phyloP scores from a whole-genome alignment of 2,797 vertebrate genomes.

The Pachyuromys duprasi region DNA sequence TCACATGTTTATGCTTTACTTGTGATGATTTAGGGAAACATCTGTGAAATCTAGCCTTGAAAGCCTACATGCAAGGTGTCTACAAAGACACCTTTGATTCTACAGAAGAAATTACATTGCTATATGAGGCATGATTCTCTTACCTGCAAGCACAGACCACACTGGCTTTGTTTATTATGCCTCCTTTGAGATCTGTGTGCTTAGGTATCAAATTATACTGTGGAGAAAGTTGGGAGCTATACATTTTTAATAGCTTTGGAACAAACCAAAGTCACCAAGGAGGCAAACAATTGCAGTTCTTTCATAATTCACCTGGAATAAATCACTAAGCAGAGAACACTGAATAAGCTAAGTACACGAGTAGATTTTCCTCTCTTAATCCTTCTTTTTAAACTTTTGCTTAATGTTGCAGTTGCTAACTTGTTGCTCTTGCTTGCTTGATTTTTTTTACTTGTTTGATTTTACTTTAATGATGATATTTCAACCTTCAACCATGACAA shows the following conservation, averaged over 20 bases:
- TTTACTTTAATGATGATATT: not conserved
- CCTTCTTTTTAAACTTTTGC: too few relatives aligned
- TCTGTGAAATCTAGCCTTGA: not conserved
- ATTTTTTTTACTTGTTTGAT: not conserved
- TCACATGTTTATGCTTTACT: slow-evolving; percentile 1
- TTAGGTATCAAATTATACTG: not conserved
- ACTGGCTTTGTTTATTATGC: slow-evolving; percentile 1
- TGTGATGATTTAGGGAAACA: slow-evolving; percentile 3
- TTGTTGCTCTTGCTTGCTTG: not conserved
- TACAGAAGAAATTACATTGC: slow-evolving; percentile 56
- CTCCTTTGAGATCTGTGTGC: not conserved
- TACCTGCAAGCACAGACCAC: slow-evolving; percentile 13
- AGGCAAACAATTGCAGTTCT: not conserved
- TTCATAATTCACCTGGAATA: slow-evolving; percentile 25
- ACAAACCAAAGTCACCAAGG: not conserved
- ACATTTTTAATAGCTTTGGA: slow-evolving; percentile 53
- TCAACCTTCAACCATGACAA: not conserved
- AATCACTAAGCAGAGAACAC: not conserved
- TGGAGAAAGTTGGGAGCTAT: not conserved
- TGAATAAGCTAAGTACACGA: not conserved
- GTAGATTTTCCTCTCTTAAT: not conserved
- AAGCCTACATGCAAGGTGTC: not conserved
- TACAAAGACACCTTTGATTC: not conserved
- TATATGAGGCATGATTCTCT: not conserved
- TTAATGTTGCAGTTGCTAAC: not conserved